These are phyloP conservation scores for Callithrix jacchus DNA, from an alignment of 2,113 vertebrate genomes.

Conservation along the genomic window DNA sequence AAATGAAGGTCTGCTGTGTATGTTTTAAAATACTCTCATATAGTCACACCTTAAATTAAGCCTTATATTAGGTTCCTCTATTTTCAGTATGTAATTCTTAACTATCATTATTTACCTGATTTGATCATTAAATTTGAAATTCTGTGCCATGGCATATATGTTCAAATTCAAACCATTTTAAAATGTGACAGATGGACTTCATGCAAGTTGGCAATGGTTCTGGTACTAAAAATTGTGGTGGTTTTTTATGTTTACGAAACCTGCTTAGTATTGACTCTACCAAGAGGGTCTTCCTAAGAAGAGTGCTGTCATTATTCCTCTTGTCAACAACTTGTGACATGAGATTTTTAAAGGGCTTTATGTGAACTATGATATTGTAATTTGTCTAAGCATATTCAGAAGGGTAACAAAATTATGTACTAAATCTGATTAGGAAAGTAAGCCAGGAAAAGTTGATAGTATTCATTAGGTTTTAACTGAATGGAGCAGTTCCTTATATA, in stretches of 20 bases:
- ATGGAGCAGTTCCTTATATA: constrained; percentile 81
- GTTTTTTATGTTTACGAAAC: constrained; percentile 76
- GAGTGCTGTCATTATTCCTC: constrained; percentile 75
- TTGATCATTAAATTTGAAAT: constrained; percentile 76
- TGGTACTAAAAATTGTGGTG: constrained; percentile 75
- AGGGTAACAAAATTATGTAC: constrained; percentile 82
- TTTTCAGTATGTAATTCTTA: constrained; percentile 75
- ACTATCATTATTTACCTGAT: constrained; percentile 72
- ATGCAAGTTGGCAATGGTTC: constrained; percentile 66
- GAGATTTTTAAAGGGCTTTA: constrained; percentile 89
- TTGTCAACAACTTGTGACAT: constrained; percentile 71
- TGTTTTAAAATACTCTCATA: constrained; percentile 46
- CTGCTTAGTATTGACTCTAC: constrained; percentile 68
- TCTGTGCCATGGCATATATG: constrained; percentile 65
- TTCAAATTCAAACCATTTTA: constrained; percentile 72
- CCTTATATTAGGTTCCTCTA: constrained; percentile 67
- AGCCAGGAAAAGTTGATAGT: constrained; percentile 78
- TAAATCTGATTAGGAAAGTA: constrained; percentile 79
- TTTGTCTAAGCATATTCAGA: constrained; percentile 86
- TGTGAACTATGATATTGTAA: constrained; percentile 84
- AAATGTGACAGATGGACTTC: constrained; percentile 72
- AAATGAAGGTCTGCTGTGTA: constrained; percentile 25
- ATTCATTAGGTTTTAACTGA: constrained; percentile 84
- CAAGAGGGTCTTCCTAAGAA: constrained; percentile 67
- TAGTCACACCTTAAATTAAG: constrained; percentile 64